phyloP scores from a whole-genome alignment of 2,797 vertebrate species.

The Acrocephalus scirpaceus region DNA sequence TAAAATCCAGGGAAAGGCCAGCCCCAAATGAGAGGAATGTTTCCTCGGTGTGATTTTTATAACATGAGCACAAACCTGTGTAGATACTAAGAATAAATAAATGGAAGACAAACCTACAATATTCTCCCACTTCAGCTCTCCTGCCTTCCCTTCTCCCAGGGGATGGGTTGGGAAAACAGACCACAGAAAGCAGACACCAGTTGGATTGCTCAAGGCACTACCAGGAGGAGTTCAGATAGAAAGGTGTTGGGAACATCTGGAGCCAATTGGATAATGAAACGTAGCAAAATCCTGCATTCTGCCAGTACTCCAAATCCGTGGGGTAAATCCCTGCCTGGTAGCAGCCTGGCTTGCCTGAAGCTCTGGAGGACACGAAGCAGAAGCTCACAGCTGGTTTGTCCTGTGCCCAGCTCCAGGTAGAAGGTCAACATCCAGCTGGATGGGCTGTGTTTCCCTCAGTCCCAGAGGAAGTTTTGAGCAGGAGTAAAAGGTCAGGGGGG shows the following conservation, averaged over 20 bases:
- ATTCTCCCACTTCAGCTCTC: background rate
- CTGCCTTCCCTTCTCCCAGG: background rate
- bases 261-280: background rate
- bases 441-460: background rate
- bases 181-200: background rate
- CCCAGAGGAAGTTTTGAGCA: background rate
- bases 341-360: background rate
- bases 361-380: background rate
- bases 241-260: background rate
- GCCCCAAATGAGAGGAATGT: fast-evolving
- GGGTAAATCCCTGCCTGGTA: background rate
- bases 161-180: background rate
- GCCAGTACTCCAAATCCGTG: background rate
- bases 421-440: background rate
- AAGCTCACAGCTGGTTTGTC: background rate
- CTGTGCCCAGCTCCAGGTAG: background rate
- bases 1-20: background rate
- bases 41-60: background rate
- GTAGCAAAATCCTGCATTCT: background rate
- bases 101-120: background rate
- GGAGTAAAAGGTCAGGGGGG: background rate
- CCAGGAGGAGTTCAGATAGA: background rate
- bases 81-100: background rate
- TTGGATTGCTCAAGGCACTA: constrained; percentile 31
- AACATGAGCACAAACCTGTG: background rate